A percentile compares a stretch with the other conserved stretches of the same genome.
phyloP scores from a whole-genome alignment of 2,888 invertebrate species.

The Drosophila meridiana region DNA sequence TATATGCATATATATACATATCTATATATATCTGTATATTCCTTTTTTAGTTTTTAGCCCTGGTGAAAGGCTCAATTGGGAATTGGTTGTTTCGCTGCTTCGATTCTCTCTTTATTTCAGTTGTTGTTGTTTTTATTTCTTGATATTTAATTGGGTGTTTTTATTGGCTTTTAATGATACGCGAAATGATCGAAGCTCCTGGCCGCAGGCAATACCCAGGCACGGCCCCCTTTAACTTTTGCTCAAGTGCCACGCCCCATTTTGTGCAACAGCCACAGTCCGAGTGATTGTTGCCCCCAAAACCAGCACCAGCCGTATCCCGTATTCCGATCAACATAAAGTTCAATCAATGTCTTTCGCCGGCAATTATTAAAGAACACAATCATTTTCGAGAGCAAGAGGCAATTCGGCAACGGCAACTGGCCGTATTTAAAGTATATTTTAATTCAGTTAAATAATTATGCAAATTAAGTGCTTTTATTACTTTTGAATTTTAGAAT shows the following conservation, averaged over 20 bases:
- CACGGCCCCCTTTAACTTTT: conserved; percentile 44
- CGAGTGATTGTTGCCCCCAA: conserved; percentile 73
- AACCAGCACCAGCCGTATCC: conserved; percentile 47
- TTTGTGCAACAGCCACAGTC: conserved; percentile 27
- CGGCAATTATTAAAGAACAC: conserved; percentile 58
- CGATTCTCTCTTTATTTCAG: conserved; percentile 32
- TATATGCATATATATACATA: background rate
- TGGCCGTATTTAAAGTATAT: conserved; percentile 11
- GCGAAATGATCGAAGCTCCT: conserved; percentile 76
- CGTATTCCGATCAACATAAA: conserved; percentile 63
- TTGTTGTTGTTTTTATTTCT: conserved; percentile 22
- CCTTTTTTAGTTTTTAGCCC: conserved; percentile 16
- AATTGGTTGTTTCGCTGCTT: conserved; percentile 74
- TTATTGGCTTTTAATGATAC: conserved; percentile 80
- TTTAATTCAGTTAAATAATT: conserved; percentile 16
- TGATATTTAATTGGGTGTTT: conserved; percentile 79
- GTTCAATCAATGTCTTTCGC: conserved; percentile 72
- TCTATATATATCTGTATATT: background rate
- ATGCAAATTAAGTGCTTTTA: background rate
- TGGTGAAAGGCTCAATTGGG: conserved; percentile 79
- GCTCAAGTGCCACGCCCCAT: conserved; percentile 63
- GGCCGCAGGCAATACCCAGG: conserved; percentile 57
- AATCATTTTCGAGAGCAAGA: conserved; percentile 33
- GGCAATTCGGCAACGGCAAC: background rate
- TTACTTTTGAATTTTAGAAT: background rate